Percentiles rank a stretch among this genome's conserved stretches.
phyloP scores from a whole-genome alignment of 2,797 vertebrate genomes.

The Aldrovandia affinis region DNA sequence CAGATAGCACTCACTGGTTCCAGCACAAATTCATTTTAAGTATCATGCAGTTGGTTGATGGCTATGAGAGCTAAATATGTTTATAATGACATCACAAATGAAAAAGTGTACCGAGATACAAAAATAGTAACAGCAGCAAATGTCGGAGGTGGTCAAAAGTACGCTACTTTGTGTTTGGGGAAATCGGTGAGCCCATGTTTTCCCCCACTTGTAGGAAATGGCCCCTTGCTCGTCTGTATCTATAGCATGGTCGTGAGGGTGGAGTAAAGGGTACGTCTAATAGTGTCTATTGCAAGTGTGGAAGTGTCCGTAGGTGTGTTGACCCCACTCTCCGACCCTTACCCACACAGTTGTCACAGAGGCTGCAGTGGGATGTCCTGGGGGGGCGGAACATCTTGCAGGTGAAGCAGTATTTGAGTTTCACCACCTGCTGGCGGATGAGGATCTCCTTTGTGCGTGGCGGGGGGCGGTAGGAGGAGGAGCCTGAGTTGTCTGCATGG shows the following conservation, averaged over 20 bases:
- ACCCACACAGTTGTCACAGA: slow-evolving; percentile 98
- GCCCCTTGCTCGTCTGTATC: too few species aligned
- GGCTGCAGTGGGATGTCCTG: slow-evolving; percentile 92
- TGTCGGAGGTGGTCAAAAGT: too few species aligned
- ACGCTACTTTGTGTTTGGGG: too few species aligned
- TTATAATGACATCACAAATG: too few species aligned
- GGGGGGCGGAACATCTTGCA: slow-evolving; percentile 96
- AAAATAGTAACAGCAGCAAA: too few species aligned
- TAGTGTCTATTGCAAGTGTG: not conserved
- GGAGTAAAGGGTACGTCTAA: not conserved
- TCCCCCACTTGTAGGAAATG: too few species aligned
- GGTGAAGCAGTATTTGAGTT: slow-evolving; percentile 96
- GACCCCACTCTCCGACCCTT: slow-evolving; percentile 66
- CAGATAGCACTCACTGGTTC: too few species aligned
- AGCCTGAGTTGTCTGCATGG: slow-evolving; percentile 79
- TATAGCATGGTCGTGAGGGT: not conserved
- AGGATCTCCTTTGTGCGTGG: slow-evolving; percentile 90
- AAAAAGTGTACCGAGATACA: too few species aligned
- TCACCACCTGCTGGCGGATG: slow-evolving; percentile 91
- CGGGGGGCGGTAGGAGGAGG: slow-evolving; percentile 81
- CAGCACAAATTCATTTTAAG: too few species aligned
- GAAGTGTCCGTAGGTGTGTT: not conserved
- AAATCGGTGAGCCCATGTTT: too few species aligned
- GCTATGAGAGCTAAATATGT: too few species aligned
- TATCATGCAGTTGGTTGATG: too few species aligned